Base-by-base conservation (phyloP, 2,888 invertebrate genomes). In the Melitaea athalia region DNA sequence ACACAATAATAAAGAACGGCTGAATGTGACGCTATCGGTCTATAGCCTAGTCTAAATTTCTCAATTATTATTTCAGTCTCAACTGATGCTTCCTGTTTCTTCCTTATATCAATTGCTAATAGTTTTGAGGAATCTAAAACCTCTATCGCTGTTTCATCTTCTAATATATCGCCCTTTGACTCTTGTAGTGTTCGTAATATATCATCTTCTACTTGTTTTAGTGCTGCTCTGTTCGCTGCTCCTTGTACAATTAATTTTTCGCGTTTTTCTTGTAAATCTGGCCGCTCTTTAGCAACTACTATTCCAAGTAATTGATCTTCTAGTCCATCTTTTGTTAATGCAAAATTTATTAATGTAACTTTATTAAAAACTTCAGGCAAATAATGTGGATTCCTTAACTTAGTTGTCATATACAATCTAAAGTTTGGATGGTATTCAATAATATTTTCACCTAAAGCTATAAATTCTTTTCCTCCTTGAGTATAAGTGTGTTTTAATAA, bases 131-230 rank as follows among this genome's bases (percentile, higher is more conserved):
- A 96, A 83, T 97, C 97, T 59, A 98, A 91, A 70, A 98, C 96
- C 84, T 96, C 94, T 75, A 98, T 97, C 4, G 98, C 98, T 5
- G 94, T 94, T 89, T 98, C 98, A 84, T 98, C 97, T 89, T 98
- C 98, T 71, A 98, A 92, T 81, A 98, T 98, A 83, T 98, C 97
- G 3, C 98, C 97, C 83, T 97, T 96, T 1, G 95, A 93, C 79
- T 96, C 95, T 55, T 97, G 96, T 64, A 98, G 88, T 0, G 98
- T 98, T 78, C 95, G 94, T 60, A 98, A 91, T 77, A 98, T 98
- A 87, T 96, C 96, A 82, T 98, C 97, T 89, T 98, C 98, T 33
- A 97, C 96, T 84, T 96, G 95, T 80, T 97, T 96, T 50, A 98
- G 86, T 3, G 96, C 95, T 67, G 95, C 94, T 81, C 95, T 95